Base-by-base conservation (phyloP, 1,140 invertebrate genomes). In the Periplaneta americana region DNA sequence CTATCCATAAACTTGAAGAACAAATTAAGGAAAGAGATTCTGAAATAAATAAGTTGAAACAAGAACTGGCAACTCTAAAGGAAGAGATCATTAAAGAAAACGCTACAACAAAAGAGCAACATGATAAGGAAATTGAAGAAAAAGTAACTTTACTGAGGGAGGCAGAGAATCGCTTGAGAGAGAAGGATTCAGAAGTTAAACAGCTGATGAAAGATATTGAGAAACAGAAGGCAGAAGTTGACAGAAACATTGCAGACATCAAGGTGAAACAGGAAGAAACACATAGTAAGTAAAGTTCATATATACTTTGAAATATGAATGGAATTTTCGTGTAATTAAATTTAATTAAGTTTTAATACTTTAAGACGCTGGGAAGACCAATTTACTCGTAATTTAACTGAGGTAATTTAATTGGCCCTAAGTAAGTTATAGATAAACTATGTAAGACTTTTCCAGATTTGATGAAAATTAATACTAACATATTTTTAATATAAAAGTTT, bases 1-100 rank as follows among this genome's bases (percentile, higher is more conserved):
- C 78, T 15, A 78, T 83, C 75, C 87, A 87, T 31, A 85, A 88
- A 34, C 83, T 88, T 36, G 87, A 89, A 28, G 82, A 86, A 76
- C 86, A 90, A 84, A 82, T 90, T 1, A 87, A 90, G 81, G 84
- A 87, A 75, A 88, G 90, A 79, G 87, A 90, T 83, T 84, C 85
- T 17, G 89, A 91, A 84, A 87, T 85, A 79, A 88, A 91, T 36
- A 89, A 89, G 85, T 84, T 89, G 74, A 87, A 88, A 66, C 85
- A 84, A 76, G 88, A 91, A 84, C 84, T 82, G 9, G 74, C 36
- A 48, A n/a, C 57, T 28, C 34, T 82, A 18, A 80, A 82, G 37
- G 57, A 74, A 80, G 36, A 82, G 32, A 37, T 66, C 28, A 33
- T 39, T 17, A 74, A 32, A 34, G 74, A 34, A 31, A 13, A 36